These are phyloP conservation scores for Lacanobia wlatinum DNA, from an alignment of 2,888 invertebrate genomes.

Conservation along the genomic window DNA sequence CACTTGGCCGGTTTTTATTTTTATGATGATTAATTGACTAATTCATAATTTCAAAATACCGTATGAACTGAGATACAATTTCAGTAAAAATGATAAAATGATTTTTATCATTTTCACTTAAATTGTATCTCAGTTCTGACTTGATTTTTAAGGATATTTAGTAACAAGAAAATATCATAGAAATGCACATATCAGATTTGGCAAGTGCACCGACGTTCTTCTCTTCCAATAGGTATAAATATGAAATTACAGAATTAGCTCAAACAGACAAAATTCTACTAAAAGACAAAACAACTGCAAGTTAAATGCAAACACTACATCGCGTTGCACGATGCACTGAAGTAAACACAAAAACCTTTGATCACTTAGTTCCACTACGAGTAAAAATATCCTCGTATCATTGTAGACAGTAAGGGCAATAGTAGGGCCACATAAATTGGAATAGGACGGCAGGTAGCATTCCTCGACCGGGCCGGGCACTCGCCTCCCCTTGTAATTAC, in stretches of 20 bases:
- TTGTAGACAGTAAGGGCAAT: slow-evolving; percentile 60
- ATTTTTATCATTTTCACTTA: too few species aligned
- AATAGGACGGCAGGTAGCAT: slow-evolving; percentile 80
- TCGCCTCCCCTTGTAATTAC: slow-evolving; percentile 72
- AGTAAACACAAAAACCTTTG: slow-evolving; percentile 17
- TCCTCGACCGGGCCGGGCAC: slow-evolving; percentile 69
- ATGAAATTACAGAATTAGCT: neutral
- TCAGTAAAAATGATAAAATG: too few species aligned
- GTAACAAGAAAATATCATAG: too few species aligned
- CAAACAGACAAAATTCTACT: neutral
- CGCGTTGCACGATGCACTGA: neutral
- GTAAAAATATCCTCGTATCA: slow-evolving; percentile 55
- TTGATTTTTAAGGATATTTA: too few species aligned
- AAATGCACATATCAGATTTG: too few species aligned
- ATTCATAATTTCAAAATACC: too few species aligned
- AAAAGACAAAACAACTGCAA: neutral
- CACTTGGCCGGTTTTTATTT: too few species aligned
- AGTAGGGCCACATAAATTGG: slow-evolving; percentile 65
- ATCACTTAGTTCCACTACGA: slow-evolving; percentile 17
- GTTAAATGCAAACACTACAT: neutral
- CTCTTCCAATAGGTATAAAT: neutral
- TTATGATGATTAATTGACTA: too few species aligned
- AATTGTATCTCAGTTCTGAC: too few species aligned
- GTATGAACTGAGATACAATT: too few species aligned
- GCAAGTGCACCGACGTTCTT: too few species aligned